Percentiles rank a stretch among this genome's conserved stretches.
These are phyloP conservation scores for Leucophenga maculata DNA, from an alignment of 2,888 invertebrate genomes.

Conservation along the genomic window DNA sequence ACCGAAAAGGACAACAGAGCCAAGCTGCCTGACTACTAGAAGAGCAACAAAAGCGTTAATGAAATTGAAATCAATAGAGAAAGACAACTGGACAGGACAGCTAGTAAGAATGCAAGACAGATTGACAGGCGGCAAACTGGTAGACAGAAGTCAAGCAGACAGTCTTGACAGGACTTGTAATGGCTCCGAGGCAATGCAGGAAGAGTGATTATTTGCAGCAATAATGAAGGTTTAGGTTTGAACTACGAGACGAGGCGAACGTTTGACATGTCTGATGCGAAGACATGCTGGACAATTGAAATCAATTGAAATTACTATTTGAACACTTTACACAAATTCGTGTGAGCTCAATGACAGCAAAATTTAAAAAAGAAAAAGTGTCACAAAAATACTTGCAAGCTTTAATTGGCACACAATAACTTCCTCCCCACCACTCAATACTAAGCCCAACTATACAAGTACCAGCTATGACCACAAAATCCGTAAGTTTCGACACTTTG, in stretches of 20 bases:
- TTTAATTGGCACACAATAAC: background rate
- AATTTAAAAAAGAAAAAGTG: slow-evolving; percentile 44
- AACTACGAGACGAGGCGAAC: background rate
- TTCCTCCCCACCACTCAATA: background rate
- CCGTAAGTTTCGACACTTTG: slow-evolving; percentile 24
- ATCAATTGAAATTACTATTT: slow-evolving; percentile 10
- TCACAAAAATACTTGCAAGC: slow-evolving; percentile 29
- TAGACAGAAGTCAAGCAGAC: background rate
- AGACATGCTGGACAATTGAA: background rate
- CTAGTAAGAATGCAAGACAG: background rate
- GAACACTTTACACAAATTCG: background rate
- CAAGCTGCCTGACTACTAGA: too few relatives aligned
- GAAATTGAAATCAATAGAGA: slow-evolving; percentile 60
- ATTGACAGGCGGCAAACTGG: background rate
- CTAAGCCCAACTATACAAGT: background rate
- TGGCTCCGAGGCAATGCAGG: slow-evolving; percentile 1
- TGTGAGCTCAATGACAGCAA: background rate
- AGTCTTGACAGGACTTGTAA: background rate
- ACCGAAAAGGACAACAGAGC: slow-evolving; percentile 14
- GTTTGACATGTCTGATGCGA: background rate
- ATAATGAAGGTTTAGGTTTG: background rate
- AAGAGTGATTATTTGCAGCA: slow-evolving; percentile 24
- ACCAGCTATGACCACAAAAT: slow-evolving; percentile 8
- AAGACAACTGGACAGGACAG: slow-evolving; percentile 13
- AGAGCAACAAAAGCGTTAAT: slow-evolving; percentile 53